phyloP scores from a whole-genome alignment of 2,113 vertebrate species.

The Procavia capensis region DNA sequence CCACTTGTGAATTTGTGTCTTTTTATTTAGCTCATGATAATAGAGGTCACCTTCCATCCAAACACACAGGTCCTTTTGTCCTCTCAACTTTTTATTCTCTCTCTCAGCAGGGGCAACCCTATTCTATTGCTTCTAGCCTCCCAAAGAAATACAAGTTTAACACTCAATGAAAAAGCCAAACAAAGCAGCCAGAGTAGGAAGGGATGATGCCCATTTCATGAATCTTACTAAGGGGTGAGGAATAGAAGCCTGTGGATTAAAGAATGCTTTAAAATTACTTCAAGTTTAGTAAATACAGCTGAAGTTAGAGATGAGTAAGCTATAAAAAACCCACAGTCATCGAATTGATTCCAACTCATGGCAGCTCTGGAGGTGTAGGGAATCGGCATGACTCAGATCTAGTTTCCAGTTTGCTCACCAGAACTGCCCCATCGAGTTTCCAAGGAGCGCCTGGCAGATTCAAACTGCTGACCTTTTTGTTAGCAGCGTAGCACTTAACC shows the following conservation, averaged over 20 bases:
- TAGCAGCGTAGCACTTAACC: too few relatives aligned
- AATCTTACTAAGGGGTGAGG: not conserved
- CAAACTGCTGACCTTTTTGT: too few relatives aligned
- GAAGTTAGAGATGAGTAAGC: not conserved
- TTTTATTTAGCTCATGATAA: not conserved
- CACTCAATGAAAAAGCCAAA: not conserved
- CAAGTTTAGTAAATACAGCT: not conserved
- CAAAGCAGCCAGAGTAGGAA: not conserved
- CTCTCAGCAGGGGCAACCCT: not conserved
- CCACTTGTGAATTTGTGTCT: not conserved
- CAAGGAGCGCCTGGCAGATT: too few relatives aligned
- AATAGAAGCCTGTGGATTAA: not conserved
- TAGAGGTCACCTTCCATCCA: not conserved
- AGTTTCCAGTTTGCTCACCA: too few relatives aligned
- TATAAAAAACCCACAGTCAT: too few relatives aligned
- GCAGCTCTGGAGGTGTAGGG: too few relatives aligned
- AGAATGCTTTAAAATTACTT: not conserved
- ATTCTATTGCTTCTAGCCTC: not conserved
- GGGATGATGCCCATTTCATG: not conserved
- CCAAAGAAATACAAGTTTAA: conserved; percentile 5
- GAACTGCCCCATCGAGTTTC: too few relatives aligned
- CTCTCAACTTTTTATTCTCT: not conserved
- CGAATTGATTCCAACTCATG: too few relatives aligned
- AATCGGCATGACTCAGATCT: too few relatives aligned
- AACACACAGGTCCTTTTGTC: not conserved